Evolutionary conservation across 2,888 invertebrate genomes (phyloP).

Genomic region (Dermolepida albohirtum): DNA sequence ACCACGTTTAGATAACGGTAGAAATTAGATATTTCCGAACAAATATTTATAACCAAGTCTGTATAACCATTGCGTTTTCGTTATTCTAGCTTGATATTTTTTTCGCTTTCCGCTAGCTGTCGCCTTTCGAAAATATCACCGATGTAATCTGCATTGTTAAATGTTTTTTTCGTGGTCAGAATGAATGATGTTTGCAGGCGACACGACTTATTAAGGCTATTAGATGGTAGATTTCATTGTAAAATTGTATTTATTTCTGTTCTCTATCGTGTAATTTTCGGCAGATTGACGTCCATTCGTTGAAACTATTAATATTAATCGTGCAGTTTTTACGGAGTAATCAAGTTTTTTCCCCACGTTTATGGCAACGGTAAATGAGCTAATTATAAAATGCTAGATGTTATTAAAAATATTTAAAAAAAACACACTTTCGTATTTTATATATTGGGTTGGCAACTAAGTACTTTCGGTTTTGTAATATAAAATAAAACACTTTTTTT

Average conservation of each 20-base stretch:
- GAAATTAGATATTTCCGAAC: background rate
- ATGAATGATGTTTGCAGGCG: conserved; percentile 15
- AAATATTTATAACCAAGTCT: background rate
- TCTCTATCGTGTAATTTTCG: conserved; percentile 1
- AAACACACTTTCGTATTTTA: too few species aligned
- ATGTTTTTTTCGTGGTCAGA: conserved; percentile 12
- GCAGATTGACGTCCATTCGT: conserved; percentile 1
- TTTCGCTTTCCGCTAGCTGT: conserved; percentile 10
- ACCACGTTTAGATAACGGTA: too few species aligned
- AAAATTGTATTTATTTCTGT: conserved; percentile 3
- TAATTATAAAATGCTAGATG: too few species aligned
- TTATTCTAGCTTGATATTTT: background rate
- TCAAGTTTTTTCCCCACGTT: too few species aligned
- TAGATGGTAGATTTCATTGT: conserved; percentile 19
- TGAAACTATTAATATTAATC: conserved; percentile 7
- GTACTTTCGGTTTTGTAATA: too few species aligned
- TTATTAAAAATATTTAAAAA: too few species aligned
- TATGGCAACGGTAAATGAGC: too few species aligned
- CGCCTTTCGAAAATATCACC: conserved; percentile 13
- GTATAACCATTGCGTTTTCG: background rate
- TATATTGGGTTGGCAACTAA: too few species aligned
- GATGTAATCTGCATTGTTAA: conserved; percentile 17
- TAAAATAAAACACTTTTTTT: too few species aligned
- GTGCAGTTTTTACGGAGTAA: background rate
- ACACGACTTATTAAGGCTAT: conserved; percentile 17